Evolutionary conservation across 2,888 invertebrate species (phyloP).

Genomic region (Odontocerum albicorne): DNA sequence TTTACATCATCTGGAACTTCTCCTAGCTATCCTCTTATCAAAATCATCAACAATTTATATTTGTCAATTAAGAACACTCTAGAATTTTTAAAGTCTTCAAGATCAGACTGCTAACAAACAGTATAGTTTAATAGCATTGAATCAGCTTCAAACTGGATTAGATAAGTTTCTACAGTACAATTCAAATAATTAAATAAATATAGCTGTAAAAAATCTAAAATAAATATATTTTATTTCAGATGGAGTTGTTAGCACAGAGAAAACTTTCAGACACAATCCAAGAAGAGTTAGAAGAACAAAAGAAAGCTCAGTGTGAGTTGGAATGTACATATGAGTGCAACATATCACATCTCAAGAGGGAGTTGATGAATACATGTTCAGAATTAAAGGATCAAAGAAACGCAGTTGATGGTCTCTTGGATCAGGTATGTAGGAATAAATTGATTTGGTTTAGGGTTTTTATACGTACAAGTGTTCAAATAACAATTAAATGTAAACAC

Average conservation of each 20-base stretch:
- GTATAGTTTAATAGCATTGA: no score
- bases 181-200: background rate
- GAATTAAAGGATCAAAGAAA: constrained; percentile 28
- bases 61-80: no score
- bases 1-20: no score
- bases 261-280: constrained; percentile 42
- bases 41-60: no score
- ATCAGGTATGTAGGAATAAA: constrained; percentile 7
- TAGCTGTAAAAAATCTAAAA: background rate
- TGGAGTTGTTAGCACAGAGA: constrained; percentile 5
- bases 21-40: no score
- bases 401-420: constrained; percentile 2
- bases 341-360: constrained; percentile 21
- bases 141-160: no score
- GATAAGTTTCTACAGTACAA: background rate
- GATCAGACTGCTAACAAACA: no score
- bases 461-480: no score
- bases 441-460: background rate
- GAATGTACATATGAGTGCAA: constrained; percentile 32
- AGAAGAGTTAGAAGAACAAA: constrained; percentile 53
- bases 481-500: no score
- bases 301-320: constrained; percentile 51
- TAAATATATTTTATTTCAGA: no score
- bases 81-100: no score
- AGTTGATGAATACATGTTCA: constrained; percentile 39